Conservation (phyloP, 2,888 invertebrate species). For the Drosophila limbata region DNA sequence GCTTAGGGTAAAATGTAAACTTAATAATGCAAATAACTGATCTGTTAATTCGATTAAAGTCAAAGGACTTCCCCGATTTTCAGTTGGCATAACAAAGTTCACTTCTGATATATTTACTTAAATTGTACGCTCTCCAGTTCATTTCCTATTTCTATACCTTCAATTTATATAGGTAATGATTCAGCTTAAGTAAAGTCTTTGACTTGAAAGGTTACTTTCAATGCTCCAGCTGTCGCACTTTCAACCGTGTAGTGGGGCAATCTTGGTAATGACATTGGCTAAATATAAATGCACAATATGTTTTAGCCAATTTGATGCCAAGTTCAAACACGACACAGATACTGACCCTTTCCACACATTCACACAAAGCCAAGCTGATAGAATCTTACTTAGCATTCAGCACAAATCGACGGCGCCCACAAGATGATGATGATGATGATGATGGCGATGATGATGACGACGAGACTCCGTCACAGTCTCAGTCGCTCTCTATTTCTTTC, state of each 20-base stretch:
- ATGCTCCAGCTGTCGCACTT: conserved; percentile 24
- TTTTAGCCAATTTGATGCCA: conserved; percentile 63
- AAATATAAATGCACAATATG: conserved; percentile 62
- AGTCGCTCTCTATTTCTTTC: not conserved
- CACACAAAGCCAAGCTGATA: conserved; percentile 24
- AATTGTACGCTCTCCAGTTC: not conserved
- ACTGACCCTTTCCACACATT: conserved; percentile 40
- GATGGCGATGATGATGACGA: conserved; percentile 40
- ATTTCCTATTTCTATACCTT: not conserved
- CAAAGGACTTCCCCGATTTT: not conserved
- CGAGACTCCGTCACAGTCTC: conserved; percentile 11
- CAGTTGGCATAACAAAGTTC: not conserved
- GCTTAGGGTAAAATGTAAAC: not conserved
- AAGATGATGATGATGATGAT: conserved; percentile 26
- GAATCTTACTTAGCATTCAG: conserved; percentile 61
- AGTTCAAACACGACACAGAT: conserved; percentile 59
- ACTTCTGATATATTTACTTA: not conserved
- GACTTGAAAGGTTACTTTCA: conserved; percentile 2
- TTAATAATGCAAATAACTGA: too few relatives aligned
- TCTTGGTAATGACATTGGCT: conserved; percentile 60
- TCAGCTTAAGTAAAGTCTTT: not conserved
- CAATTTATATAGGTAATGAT: not conserved
- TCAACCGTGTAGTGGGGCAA: conserved; percentile 37
- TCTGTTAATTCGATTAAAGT: not conserved
- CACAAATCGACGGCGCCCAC: conserved; percentile 49